Conservation (phyloP, 2,113 vertebrate genomes). For the Morone saxatilis region DNA sequence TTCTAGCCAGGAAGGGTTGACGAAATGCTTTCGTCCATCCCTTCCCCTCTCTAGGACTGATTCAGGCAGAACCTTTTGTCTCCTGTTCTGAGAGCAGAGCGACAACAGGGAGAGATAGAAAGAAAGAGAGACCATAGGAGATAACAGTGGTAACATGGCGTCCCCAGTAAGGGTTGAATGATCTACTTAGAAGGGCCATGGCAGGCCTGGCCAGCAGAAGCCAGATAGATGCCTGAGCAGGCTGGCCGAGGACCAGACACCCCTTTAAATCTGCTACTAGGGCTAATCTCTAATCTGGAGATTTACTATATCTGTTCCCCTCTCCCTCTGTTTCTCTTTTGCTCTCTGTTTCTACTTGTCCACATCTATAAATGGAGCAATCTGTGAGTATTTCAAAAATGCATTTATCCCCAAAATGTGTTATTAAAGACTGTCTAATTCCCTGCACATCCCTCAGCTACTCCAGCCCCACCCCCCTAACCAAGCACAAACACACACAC, state of each 20-base stretch:
- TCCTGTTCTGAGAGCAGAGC: slow-evolving; percentile 31
- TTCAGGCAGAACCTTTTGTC: slow-evolving; percentile 36
- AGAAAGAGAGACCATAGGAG: slow-evolving; percentile 46
- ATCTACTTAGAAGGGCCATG: slow-evolving; percentile 78
- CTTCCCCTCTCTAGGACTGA: slow-evolving; percentile 18
- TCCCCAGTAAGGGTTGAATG: slow-evolving; percentile 69
- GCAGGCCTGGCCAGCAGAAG: slow-evolving; percentile 78
- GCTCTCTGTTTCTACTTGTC: slow-evolving; percentile 68
- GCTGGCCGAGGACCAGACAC: slow-evolving; percentile 80
- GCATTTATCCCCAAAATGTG: slow-evolving; percentile 83
- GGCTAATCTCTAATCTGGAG: slow-evolving; percentile 89
- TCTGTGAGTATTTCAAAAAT: slow-evolving; percentile 84
- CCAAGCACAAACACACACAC: slow-evolving; percentile 43
- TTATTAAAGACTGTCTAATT: slow-evolving; percentile 83
- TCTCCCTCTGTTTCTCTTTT: slow-evolving; percentile 64
- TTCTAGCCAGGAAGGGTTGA: slow-evolving; percentile 30
- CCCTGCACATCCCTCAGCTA: slow-evolving; percentile 63
- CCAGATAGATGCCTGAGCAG: slow-evolving; percentile 84
- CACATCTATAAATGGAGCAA: slow-evolving; percentile 83
- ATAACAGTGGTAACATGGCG: slow-evolving; percentile 53
- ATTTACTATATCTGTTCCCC: slow-evolving; percentile 82
- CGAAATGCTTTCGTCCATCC: slow-evolving; percentile 33
- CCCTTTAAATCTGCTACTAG: slow-evolving; percentile 84
- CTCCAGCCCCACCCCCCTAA: slow-evolving; percentile 49
- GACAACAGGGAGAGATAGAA: slow-evolving; percentile 18